A percentile compares a stretch with the other conserved stretches of the same genome.
phyloP scores from a whole-genome alignment of 2,888 invertebrate genomes.

The Branchipolynoe longqiensis region DNA sequence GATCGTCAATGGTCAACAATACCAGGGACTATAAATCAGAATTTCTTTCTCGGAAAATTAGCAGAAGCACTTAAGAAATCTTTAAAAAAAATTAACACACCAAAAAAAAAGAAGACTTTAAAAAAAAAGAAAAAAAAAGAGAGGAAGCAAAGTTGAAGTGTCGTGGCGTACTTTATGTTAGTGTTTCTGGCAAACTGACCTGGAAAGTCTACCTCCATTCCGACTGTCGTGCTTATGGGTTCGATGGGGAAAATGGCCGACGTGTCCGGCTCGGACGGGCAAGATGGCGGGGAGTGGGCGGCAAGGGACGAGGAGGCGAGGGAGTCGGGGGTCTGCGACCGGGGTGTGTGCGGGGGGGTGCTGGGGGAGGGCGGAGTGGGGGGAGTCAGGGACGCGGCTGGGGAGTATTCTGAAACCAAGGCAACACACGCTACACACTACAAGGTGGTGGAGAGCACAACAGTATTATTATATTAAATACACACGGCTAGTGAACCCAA shows the following conservation, averaged over 20 bases:
- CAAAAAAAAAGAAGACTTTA: no score
- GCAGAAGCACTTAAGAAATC: no score
- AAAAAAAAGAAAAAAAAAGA: no score
- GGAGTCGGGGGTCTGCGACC: conserved; percentile 6
- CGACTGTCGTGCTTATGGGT: conserved; percentile 47
- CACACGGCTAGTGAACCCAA: no score
- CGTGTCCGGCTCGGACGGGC: conserved; percentile 36
- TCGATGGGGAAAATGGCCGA: conserved; percentile 53
- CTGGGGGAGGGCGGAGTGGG: conserved; percentile 42
- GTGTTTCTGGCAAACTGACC: conserved; percentile 56
- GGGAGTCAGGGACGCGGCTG: conserved; percentile 32
- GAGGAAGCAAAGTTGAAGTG: no score
- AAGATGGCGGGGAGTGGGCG: background rate
- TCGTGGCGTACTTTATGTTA: no score
- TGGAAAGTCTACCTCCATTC: conserved; percentile 52
- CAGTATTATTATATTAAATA: no score
- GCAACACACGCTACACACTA: conserved; percentile 33
- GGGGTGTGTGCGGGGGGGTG: conserved; percentile 1
- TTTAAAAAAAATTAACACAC: no score
- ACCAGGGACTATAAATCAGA: no score
- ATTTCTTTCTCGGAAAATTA: no score
- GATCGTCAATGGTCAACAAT: no score
- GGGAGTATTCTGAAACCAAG: conserved; percentile 49
- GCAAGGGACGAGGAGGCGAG: background rate
- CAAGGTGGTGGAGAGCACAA: no score